Evolutionary conservation across 1,140 invertebrate genomes (phyloP).

Genomic region (Pseudoatta argentina): DNA sequence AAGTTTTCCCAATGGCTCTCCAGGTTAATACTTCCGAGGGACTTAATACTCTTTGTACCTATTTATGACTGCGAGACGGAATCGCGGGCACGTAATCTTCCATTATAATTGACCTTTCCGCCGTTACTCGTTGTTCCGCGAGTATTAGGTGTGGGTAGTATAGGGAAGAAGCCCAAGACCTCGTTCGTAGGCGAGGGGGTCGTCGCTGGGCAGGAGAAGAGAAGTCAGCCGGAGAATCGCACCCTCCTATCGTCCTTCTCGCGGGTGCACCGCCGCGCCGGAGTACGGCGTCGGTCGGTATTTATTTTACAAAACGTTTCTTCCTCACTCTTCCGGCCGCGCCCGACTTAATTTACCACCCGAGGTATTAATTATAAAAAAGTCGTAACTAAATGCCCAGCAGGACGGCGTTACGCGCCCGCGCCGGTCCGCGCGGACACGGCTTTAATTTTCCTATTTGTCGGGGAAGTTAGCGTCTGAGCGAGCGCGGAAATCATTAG

Average conservation of each 20-base stretch:
- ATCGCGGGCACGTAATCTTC: conserved; percentile 71
- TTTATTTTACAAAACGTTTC: conserved; percentile 81
- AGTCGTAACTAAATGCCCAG: conserved; percentile 84
- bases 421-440: conserved; percentile 75
- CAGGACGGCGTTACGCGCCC: conserved; percentile 72
- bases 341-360: conserved; percentile 82
- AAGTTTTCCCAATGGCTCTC: conserved; percentile 71
- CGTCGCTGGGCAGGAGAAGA: conserved; percentile 61
- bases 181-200: conserved; percentile 13
- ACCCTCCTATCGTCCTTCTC: conserved; percentile 2
- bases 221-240: conserved; percentile 47
- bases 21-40: conserved; percentile 72
- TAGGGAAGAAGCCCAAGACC: conserved; percentile 15
- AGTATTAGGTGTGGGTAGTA: conserved; percentile 19
- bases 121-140: conserved; percentile 59
- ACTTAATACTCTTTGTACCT: conserved; percentile 73
- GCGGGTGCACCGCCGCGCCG: background rate
- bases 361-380: conserved; percentile 85
- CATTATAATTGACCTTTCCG: conserved; percentile 74
- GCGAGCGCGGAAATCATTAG: conserved; percentile 82
- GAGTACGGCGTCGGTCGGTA: conserved; percentile 66
- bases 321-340: conserved; percentile 73
- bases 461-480: conserved; percentile 83
- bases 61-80: conserved; percentile 69
- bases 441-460: conserved; percentile 84